A percentile compares a stretch with the other conserved stretches of the same genome.
phyloP scores from a whole-genome alignment of 2,797 vertebrate genomes.

The Lacerta bilineata region DNA sequence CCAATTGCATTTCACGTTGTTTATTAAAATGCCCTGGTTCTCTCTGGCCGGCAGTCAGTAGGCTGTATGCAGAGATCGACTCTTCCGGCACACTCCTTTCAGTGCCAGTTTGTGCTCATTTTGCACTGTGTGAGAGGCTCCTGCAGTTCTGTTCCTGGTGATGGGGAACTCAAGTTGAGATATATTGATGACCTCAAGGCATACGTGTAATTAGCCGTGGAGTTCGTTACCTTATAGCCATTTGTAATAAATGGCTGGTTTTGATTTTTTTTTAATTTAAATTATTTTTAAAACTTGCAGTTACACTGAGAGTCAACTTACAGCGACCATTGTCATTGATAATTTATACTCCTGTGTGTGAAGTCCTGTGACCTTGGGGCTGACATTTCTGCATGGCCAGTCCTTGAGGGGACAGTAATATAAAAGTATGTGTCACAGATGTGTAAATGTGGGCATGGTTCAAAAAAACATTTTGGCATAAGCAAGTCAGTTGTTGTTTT shows the following conservation, averaged over 20 bases:
- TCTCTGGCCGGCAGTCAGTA: background rate
- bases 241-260: background rate
- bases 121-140: background rate
- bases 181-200: background rate
- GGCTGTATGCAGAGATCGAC: background rate
- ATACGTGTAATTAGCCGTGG: background rate
- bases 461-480: too few species aligned
- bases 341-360: background rate
- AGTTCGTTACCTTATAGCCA: background rate
- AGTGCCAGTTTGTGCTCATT: too few species aligned
- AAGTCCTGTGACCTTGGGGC: too few species aligned
- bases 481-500: too few species aligned
- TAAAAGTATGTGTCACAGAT: too few species aligned
- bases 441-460: too few species aligned
- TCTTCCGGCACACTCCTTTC: background rate
- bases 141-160: background rate
- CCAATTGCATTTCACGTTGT: background rate
- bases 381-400: too few species aligned
- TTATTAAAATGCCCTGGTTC: accelerated
- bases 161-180: background rate
- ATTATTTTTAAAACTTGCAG: background rate
- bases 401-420: too few species aligned
- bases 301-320: background rate
- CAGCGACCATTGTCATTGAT: background rate
- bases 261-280: too few species aligned